Evolutionary conservation across 2,888 invertebrate genomes (phyloP).

Genomic region (Limnephilus auricula): DNA sequence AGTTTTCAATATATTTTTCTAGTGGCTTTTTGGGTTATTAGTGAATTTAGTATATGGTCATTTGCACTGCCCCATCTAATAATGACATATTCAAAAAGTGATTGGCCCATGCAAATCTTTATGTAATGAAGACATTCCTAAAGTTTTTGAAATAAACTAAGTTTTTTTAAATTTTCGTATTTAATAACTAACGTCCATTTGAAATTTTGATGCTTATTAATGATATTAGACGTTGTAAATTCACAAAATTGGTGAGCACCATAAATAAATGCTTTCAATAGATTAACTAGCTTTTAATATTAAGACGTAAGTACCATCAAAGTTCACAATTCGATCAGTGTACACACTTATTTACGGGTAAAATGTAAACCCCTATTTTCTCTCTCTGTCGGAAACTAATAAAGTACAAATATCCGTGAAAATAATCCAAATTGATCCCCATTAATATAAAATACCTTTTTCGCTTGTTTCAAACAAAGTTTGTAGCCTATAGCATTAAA

Average conservation of each 20-base stretch:
- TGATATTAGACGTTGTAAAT: too few relatives aligned
- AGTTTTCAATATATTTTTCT: too few relatives aligned
- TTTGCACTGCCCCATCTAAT: too few relatives aligned
- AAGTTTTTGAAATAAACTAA: too few relatives aligned
- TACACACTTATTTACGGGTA: neutral
- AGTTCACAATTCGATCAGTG: neutral
- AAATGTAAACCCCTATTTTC: neutral
- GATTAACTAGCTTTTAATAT: neutral
- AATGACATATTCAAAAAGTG: too few relatives aligned
- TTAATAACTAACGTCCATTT: too few relatives aligned
- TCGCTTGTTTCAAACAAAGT: slow-evolving; percentile 15
- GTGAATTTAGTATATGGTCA: too few relatives aligned
- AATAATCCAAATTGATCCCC: neutral
- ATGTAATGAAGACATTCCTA: too few relatives aligned
- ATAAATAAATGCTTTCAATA: neutral
- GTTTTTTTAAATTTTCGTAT: too few relatives aligned
- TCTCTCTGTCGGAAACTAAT: neutral
- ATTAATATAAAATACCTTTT: neutral
- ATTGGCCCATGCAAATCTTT: too few relatives aligned
- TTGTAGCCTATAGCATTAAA: neutral
- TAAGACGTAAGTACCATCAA: neutral
- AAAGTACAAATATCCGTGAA: neutral
- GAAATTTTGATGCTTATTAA: too few relatives aligned
- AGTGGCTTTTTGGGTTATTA: too few relatives aligned
- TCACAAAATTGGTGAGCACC: neutral